Base-by-base conservation (phyloP, 1,140 invertebrate species). In the Chymomyza costata region DNA sequence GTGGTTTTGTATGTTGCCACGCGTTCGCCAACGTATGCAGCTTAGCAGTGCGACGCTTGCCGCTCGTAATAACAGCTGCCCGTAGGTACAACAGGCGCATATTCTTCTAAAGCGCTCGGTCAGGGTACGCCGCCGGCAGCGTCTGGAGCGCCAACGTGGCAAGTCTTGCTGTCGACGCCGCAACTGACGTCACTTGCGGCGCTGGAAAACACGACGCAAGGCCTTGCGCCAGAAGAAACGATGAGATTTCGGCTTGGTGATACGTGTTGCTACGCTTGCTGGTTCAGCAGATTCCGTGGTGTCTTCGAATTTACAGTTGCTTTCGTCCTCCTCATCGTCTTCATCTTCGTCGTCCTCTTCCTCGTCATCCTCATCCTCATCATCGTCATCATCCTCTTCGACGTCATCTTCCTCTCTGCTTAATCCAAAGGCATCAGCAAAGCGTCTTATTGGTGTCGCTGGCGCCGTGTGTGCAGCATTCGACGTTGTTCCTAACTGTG, bases 1-100 rank as follows among this genome's bases (percentile, higher is more conserved):
- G 44, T 80, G 67, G 64, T 78, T 80, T 41, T 63, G 73, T 48
- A 78, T 78, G 46, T 80, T 66, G 60, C 73, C 73, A 40, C 73
- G 73, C 21, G 67, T 78, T 13, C 73, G 73, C 73, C 73, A 78
- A 52, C 64, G 73, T 28, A 78, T 80, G 55, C 73, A 78, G 37
- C 71, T 78, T 14, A 78, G 67, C 40, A 78, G 73, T 7, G 71
- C 71, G 14, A 78, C 66, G 14, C 73, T 76, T 11, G 73, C 73
- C 10, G 64, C 64, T 3, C 60, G 60, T 18, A 68, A 21, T 14
- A 80, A 45, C 18, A 80, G 44, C 53, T 80, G 74, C 11, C 73
- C 73, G 17, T 80, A 81, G 50, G 74, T 64, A 40, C 74, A 81
- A 61, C 73, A 80, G 28, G 68, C 59, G 57, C 73, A 80, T 3